Evolutionary conservation across 1,140 invertebrate species (phyloP).

Genomic region (Mactra quadrangularis): DNA sequence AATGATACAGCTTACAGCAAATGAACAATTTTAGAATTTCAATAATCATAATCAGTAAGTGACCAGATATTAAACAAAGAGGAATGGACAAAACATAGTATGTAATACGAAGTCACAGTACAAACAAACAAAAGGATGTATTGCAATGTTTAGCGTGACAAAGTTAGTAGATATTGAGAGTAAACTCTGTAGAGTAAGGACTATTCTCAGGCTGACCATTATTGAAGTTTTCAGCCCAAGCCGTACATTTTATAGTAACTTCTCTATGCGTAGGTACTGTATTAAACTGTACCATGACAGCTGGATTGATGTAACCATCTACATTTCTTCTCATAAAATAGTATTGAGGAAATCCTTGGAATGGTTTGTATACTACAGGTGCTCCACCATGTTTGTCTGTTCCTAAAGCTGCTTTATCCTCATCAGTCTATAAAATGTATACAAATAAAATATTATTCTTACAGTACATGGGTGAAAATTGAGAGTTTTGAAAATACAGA

Average conservation of each 20-base stretch:
- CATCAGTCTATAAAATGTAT: constrained; percentile 31
- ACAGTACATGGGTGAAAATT: too few species aligned
- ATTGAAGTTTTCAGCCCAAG: constrained; percentile 58
- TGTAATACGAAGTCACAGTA: too few species aligned
- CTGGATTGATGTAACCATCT: constrained; percentile 38
- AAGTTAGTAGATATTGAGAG: not conserved
- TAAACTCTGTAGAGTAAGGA: constrained; percentile 43
- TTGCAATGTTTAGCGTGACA: too few species aligned
- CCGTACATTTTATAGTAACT: constrained; percentile 52
- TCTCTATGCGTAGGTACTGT: constrained; percentile 1
- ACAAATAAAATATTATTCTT: not conserved
- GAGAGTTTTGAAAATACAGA: too few species aligned
- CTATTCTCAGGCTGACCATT: constrained; percentile 38
- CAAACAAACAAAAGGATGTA: too few species aligned
- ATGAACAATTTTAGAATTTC: too few species aligned
- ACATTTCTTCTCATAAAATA: not conserved
- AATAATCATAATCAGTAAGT: too few species aligned
- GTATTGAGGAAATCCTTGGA: constrained; percentile 48
- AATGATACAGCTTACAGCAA: too few species aligned
- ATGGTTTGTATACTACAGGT: constrained; percentile 42
- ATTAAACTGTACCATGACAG: constrained; percentile 62
- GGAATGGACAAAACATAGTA: too few species aligned
- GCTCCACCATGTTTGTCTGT: not conserved
- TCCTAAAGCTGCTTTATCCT: constrained; percentile 34
- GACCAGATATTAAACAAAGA: too few species aligned